Base-by-base conservation (phyloP, 2,888 invertebrate species). In the Bibio marci region DNA sequence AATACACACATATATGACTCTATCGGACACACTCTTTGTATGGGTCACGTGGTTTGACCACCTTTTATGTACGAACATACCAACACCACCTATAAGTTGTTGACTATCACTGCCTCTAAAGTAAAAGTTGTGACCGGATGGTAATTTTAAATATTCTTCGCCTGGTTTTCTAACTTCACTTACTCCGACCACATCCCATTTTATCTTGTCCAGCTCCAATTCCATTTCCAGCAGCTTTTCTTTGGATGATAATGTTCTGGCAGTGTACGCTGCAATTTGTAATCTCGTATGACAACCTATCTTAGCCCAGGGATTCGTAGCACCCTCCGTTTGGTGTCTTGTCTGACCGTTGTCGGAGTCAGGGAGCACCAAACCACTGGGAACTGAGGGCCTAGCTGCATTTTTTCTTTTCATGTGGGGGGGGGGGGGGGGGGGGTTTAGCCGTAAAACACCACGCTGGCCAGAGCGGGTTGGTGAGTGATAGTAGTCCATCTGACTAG, bases 401-500 rank as follows among this genome's bases (percentile, higher is more conserved):
- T 22, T 22, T 22, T 4, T 22, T 8, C 5, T 22, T 6, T 22
- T 22, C 22, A 22, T 22, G 22, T 4, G 22, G 22, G 22, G 22
- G 4, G 4, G 4, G 22, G 22, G 22, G n/a, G n/a, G n/a, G n/a
- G n/a, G n/a, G 22, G 22, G 4, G 4, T 22, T 22, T n/a, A n/a
- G 22, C 22, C 4, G 8, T 22, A 6, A 22, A 4, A 4, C 22
- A 22, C 22, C 22, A 22, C 22, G 22, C 22, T 22, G 22, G 30
- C 30, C 12, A 6, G 66, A 44, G n/a, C 38, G 42, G 3, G 37
- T 44, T 2, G 41, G 44, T 12, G 43, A 39, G 4, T 33, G 42
- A 30, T 32, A 38, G 7, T 41, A 42, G 2, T 40, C 45, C 19
- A 37, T 42, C 14, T 39, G 38, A 13, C 35, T n/a, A 26, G 25